These are phyloP conservation scores for Sinocyclocheilus grahami DNA, from an alignment of 2,113 vertebrate species.

Conservation along the genomic window DNA sequence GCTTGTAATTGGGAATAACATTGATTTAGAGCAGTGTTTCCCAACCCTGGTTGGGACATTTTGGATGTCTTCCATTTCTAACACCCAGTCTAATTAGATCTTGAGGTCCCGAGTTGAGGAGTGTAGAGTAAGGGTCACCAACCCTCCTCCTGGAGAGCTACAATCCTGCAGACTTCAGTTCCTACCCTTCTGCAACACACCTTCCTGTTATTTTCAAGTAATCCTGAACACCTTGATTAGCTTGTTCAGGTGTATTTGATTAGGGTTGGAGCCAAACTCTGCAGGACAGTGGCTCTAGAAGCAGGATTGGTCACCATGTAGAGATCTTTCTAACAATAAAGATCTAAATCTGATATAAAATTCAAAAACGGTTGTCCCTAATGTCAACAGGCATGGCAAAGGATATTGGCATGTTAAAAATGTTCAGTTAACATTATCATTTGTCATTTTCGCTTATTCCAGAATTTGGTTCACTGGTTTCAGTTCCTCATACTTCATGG, in stretches of 20 bases:
- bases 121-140: neutral
- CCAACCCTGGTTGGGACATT: too few species aligned
- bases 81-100: neutral
- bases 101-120: neutral
- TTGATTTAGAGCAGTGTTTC: neutral
- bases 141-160: neutral
- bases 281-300: neutral
- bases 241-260: neutral
- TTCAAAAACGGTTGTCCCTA: neutral
- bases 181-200: neutral
- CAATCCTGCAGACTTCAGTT: neutral
- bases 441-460: slow-evolving; percentile 15
- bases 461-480: slow-evolving; percentile 22
- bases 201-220: neutral
- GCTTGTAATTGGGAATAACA: neutral
- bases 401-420: neutral
- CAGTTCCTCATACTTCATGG: slow-evolving; percentile 55
- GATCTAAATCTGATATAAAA: neutral
- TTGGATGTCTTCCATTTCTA: neutral
- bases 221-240: neutral
- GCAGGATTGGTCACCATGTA: neutral
- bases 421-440: neutral
- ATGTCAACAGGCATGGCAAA: neutral
- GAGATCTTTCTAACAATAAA: neutral
- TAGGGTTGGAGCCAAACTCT: neutral